Evolutionary conservation across 2,888 invertebrate species (phyloP).

Genomic region (Perizoma affinitatum): DNA sequence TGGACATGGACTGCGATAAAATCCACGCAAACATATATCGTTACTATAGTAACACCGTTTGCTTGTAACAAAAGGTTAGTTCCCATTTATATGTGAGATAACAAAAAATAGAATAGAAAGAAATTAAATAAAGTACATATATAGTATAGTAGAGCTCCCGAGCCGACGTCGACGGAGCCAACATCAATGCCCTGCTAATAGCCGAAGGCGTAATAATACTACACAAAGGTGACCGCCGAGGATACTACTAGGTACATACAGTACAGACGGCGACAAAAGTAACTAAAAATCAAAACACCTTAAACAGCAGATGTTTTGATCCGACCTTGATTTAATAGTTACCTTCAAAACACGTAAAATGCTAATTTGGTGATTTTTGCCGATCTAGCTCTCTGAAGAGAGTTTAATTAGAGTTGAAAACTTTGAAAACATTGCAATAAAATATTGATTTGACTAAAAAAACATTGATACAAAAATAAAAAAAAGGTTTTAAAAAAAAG

Average conservation of each 20-base stretch:
- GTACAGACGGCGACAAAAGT: slow-evolving; percentile 14
- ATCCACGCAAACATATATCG: slow-evolving; percentile 2
- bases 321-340: too few relatives aligned
- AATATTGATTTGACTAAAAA: too few relatives aligned
- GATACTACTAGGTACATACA: slow-evolving; percentile 20
- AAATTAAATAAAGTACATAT: slow-evolving; percentile 50
- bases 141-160: slow-evolving; percentile 64
- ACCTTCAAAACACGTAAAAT: too few relatives aligned
- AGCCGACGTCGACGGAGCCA: slow-evolving; percentile 57
- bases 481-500: too few relatives aligned
- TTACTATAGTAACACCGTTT: slow-evolving; percentile 5
- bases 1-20: background rate
- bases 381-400: too few relatives aligned
- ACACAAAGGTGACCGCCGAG: slow-evolving; percentile 42
- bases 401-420: too few relatives aligned
- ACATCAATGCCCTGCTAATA: slow-evolving; percentile 67
- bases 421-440: too few relatives aligned
- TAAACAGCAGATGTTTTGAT: too few relatives aligned
- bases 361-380: too few relatives aligned
- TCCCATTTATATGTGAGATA: slow-evolving; percentile 22
- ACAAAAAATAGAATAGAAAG: slow-evolving; percentile 36
- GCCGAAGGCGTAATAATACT: slow-evolving; percentile 41
- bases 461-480: too few relatives aligned
- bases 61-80: slow-evolving; percentile 7
- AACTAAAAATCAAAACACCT: background rate